Conservation (phyloP, 2,888 invertebrate species). For the Melipona bicolor region DNA sequence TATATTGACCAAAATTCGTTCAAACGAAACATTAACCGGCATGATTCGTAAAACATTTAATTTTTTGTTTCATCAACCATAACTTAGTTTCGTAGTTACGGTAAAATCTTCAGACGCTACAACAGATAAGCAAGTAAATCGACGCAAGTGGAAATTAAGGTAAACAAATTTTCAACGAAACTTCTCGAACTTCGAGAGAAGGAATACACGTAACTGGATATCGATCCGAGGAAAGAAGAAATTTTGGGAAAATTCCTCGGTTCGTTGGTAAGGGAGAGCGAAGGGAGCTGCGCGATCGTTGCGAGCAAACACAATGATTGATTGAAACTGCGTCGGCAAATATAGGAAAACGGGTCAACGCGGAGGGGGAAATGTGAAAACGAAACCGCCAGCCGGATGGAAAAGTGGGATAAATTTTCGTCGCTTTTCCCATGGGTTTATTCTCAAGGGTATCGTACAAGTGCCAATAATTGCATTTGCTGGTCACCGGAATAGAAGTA, state of each 20-base stretch:
- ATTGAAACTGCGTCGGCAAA: conserved; percentile 26
- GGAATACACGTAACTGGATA: background rate
- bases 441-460: conserved; percentile 35
- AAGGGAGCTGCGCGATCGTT: background rate
- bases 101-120: no score
- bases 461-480: conserved; percentile 60
- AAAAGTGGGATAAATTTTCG: conserved; percentile 41
- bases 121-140: no score
- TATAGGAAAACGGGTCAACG: background rate
- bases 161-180: no score
- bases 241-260: background rate
- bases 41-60: no score
- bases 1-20: no score
- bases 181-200: no score
- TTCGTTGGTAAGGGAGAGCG: background rate
- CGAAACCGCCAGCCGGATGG: background rate
- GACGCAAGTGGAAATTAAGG: no score
- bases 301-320: conserved; percentile 10
- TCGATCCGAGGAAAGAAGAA: no score
- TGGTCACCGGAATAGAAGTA: conserved; percentile 35
- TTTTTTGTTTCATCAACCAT: no score
- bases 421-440: conserved; percentile 2
- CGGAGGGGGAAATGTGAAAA: background rate
- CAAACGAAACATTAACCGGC: no score
- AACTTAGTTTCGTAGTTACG: no score